Base-by-base conservation (phyloP, 2,113 vertebrate genomes). In the Cricetomys ansorgei region DNA sequence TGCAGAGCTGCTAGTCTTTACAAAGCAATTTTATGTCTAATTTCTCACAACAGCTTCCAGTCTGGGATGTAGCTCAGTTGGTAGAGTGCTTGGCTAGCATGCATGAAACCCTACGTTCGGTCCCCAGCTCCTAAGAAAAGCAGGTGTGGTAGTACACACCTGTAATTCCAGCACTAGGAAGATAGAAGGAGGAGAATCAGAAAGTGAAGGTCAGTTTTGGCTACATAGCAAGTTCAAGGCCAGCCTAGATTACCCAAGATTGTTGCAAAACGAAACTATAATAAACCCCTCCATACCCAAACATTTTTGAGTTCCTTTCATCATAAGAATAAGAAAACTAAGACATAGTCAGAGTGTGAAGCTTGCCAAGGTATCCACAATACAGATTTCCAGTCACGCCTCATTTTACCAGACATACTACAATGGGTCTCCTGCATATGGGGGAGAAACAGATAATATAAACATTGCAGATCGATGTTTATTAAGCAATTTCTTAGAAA, bases 271-370 rank as follows among this genome's bases (percentile, higher is more conserved):
- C 43, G 65, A 62, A 65, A 83, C 55, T 62, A 83, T 15, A 29
- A 55, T 19, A 45, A 29, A n/a, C 43, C 23, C 34, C 23, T 5
- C 4, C 53, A 37, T n/a, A n/a, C n/a, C n/a, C n/a, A 69, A 48
- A 45, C 27, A n/a, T 11, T 2, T 12, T 29, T 53, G 72, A 91
- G 72, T 31, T 86, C 69, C 12, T 17, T 50, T 37, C 31, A 86
- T 83, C 64, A 81, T 88, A 92, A 92, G 57, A 34, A n/a, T 53
- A 72, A 97, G 88, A 91, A 92, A 88, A 55, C 62, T 21, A 34
- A 94, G 64, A 16, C 12, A 55, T 31, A 69, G 37, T 72, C 1
- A 77, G 69, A 62, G 43, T 25, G 17, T 1, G 7, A 50, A 21
- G 45, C 19, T 96, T 88, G 65, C 53, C 21, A 91, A 53, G 40